Conservation (phyloP, 2,113 vertebrate species). For the Todiramphus saurophagus region DNA sequence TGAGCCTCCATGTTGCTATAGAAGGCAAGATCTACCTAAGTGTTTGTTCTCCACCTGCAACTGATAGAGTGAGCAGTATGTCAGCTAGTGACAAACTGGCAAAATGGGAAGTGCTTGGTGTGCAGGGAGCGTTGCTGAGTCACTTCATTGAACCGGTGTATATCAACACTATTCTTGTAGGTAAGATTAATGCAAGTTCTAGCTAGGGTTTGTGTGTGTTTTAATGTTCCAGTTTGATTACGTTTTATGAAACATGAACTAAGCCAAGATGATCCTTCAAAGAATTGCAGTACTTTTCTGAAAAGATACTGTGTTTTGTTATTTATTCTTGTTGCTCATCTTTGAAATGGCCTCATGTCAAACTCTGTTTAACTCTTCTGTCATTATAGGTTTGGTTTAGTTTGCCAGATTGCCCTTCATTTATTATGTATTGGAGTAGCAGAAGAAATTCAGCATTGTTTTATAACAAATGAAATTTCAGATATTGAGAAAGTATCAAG, state of each 20-base stretch:
- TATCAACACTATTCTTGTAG: slow-evolving; percentile 85
- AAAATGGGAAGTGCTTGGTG: slow-evolving; percentile 92
- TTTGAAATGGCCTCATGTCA: neutral
- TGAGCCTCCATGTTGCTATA: slow-evolving; percentile 86
- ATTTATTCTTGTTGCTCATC: neutral
- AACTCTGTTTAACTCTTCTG: neutral
- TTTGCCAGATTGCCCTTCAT: neutral
- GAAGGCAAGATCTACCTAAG: slow-evolving; percentile 89
- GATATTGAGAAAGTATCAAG: neutral
- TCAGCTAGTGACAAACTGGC: slow-evolving; percentile 90
- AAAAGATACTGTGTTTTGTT: neutral
- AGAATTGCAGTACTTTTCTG: neutral
- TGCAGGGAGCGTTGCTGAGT: slow-evolving; percentile 92
- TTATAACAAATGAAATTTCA: neutral
- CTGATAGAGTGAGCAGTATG: slow-evolving; percentile 83
- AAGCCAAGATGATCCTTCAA: neutral
- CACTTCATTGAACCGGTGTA: slow-evolving; percentile 94
- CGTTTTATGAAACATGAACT: neutral
- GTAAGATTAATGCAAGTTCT: slow-evolving; percentile 62
- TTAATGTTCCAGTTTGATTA: neutral
- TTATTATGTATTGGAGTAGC: neutral
- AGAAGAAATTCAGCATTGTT: neutral
- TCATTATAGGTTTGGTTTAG: neutral
- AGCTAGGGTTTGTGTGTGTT: neutral
- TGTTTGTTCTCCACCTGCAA: slow-evolving; percentile 75